Conservation (phyloP, 2,113 vertebrate genomes). For the Cygnus buccinator region DNA sequence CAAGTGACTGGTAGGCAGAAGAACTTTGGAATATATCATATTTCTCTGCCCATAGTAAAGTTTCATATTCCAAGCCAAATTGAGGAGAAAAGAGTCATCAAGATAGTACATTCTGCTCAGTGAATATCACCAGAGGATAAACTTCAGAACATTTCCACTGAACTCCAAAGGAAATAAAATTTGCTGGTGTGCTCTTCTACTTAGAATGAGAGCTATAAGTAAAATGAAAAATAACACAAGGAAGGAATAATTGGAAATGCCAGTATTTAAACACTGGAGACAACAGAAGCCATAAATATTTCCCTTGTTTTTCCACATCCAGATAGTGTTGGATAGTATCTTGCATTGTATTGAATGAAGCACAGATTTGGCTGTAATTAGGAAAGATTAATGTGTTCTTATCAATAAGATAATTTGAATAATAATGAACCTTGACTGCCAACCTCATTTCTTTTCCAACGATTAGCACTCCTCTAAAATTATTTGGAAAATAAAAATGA, state of each 20-base stretch:
- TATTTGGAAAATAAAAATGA: background rate
- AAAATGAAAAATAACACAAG: background rate
- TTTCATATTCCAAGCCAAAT: background rate
- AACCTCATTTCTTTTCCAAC: background rate
- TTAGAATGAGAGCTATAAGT: background rate
- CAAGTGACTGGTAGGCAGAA: background rate
- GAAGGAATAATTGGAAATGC: background rate
- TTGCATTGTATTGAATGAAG: background rate
- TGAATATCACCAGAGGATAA: background rate
- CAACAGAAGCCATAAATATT: background rate
- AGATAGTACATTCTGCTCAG: background rate
- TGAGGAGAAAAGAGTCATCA: background rate
- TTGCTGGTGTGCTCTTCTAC: background rate
- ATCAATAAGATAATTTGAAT: background rate
- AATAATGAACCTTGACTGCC: background rate
- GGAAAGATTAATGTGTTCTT: background rate
- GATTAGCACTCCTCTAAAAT: background rate
- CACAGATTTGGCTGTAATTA: background rate
- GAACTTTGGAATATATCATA: background rate
- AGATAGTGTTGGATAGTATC: background rate
- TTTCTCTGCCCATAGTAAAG: background rate
- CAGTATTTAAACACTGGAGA: background rate
- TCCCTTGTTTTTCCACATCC: background rate
- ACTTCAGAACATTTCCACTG: background rate
- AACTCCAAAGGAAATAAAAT: background rate